Base-by-base conservation (phyloP, 2,888 invertebrate genomes). In the Lathronympha strigana region DNA sequence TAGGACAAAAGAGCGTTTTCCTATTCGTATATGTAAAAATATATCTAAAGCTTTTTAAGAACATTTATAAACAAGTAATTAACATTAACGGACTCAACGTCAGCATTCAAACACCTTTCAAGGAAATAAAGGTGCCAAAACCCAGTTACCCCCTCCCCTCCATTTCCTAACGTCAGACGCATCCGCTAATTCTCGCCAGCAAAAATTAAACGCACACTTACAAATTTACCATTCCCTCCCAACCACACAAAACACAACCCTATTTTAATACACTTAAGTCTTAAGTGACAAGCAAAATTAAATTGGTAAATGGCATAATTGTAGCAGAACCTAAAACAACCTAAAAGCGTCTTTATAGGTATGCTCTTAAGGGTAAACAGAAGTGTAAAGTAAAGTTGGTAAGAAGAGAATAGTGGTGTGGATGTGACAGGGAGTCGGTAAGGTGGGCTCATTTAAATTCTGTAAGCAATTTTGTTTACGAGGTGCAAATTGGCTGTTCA, bases 151-250 rank as follows among this genome's bases (percentile, higher is more conserved):
- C 23, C 19, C 36, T 17, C 75, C 72, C 71, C 74, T 72, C 73
- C 73, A 76, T 76, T 78, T 73, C 74, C 69, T 69, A 72, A 76
- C 73, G 81, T 80, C 81, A 79, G 73, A 67, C 72, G 71, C 80
- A 79, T 76, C 73, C 75, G 62, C 67, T 71, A 72, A 72, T 73
- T 73, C 76, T 68, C 68, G 54, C 49, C 70, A 45, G 73, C 71
- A 76, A 75, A 80, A 81, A 79, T 80, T 78, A 74, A 79, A 80
- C 53, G 57, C 57, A 45, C 53, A 15, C 17, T 36, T 21, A 61
- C 66, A 53, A 3, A 31, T 23, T 61, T 49, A 49, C 11, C 13
- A 40, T 8, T 21, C 9, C 4, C 25, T 2, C 19, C 31, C 4
- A 11, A 19, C 1, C 60, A 23, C 9, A 19, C 47, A 1, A 38